Base-by-base conservation (phyloP, 2,888 invertebrate species). In the Perizoma affinitatum region DNA sequence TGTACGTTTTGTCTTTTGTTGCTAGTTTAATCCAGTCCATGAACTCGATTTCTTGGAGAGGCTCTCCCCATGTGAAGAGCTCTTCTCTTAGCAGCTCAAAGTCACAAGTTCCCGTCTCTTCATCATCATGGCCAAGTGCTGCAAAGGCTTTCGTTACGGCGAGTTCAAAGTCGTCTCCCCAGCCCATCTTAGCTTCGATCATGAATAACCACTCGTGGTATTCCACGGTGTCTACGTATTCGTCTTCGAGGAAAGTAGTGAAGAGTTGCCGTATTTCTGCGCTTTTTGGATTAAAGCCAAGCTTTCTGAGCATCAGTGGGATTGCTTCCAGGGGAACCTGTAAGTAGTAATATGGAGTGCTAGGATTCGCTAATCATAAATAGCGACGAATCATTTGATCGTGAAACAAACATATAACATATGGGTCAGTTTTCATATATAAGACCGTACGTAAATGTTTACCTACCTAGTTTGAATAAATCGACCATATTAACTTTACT, bases 231-330 rank as follows among this genome's bases (percentile, higher is more conserved):
- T 92, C 92, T 0, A 88, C 90, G 0, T 79, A 70, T 4, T 92
- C 90, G 54, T 91, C 90, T 79, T 91, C 92, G 0, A 92, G 74
- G 66, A 90, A 87, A 48, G 70, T 71, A 56, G 62, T 65, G 45
- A 76, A 89, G 0, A 92, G 70, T 58, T 85, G 69, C 4, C 77
- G 64, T 41, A 91, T 64, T 76, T 92, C 86, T 0, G 75, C 80
- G 0, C 80, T 74, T 73, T 89, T 91, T 2, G 92, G 92, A 64
- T 92, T 92, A 58, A 91, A 88, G 4, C 92, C 92, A 2, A 90
- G 65, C 65, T 85, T 83, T 61, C 91, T 76, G 22, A 92, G 72
- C 90, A 92, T 90, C 0, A 80, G 49, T 0, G 89, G 84, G 35
- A 92, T 86, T 2, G 63, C 60, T 8, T 69, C 73, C 48, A 89